Evolutionary conservation across 1,140 invertebrate genomes (phyloP).

Genomic region (Drosophila dunni): DNA sequence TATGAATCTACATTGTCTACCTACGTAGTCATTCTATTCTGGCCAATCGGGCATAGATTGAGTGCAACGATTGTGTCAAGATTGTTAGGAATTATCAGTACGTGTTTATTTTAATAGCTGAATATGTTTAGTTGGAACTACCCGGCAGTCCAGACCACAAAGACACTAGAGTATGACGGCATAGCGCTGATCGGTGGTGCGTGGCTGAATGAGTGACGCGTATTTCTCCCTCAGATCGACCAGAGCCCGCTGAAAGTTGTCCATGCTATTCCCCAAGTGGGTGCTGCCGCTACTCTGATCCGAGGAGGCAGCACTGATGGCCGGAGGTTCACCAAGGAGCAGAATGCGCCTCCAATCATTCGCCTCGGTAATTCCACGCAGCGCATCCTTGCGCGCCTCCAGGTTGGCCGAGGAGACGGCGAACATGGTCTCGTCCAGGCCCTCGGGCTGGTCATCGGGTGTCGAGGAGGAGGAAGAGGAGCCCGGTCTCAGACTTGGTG

Average conservation of each 20-base stretch:
- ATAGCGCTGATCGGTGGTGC: conserved; percentile 48
- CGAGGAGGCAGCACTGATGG: not conserved
- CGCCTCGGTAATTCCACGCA: conserved; percentile 50
- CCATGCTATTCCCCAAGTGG: conserved; percentile 64
- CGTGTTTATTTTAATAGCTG: conserved; percentile 54
- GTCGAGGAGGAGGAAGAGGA: conserved; percentile 24
- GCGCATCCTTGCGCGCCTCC: conserved; percentile 43
- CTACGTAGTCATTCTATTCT: no score
- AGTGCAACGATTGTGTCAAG: conserved; percentile 12
- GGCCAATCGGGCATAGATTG: not conserved
- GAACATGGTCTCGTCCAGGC: conserved; percentile 54
- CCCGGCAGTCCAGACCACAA: not conserved
- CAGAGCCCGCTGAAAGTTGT: conserved; percentile 65
- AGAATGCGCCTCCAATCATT: conserved; percentile 67
- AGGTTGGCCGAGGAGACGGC: conserved; percentile 11
- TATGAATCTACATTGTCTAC: no score
- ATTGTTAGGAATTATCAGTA: conserved; percentile 66
- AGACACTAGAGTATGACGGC: conserved; percentile 50
- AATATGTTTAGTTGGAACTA: conserved; percentile 5
- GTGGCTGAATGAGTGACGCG: conserved; percentile 55
- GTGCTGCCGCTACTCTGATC: conserved; percentile 32
- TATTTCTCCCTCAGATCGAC: conserved; percentile 69
- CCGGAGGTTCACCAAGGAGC: conserved; percentile 54
- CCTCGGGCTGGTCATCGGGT: conserved; percentile 43
- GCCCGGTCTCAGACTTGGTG: conserved; percentile 39